Evolutionary conservation across 2,113 vertebrate genomes (phyloP), one percentile per base, ranked within the genome.

Genomic region (Eretmochelys imbricata): DNA sequence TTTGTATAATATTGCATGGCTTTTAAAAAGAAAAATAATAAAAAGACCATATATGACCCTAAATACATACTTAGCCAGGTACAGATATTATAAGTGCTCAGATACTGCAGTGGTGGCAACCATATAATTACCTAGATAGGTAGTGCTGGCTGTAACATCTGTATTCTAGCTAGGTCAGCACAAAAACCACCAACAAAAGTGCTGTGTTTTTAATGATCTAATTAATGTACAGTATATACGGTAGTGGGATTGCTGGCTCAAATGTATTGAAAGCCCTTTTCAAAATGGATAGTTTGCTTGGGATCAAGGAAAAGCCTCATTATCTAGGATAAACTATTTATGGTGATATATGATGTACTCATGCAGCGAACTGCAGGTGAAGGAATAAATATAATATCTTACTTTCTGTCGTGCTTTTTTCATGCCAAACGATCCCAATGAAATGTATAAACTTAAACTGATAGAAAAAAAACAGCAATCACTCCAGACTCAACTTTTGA

Each of bases 21-120:
- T 48, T 76, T 46, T 46, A 75, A 75, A 75, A 75, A 25, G 42
- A 76, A 76, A 48, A 76, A 76, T 46, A 38, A 20, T n/a, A 90
- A 76, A 79, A 4, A 1, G 10, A 59, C 0, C 1, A 5, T 91
- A 59, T 59, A 2, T 79, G 4, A 75, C 25, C 0, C 1, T 59
- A 38, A 55, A 84, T 80, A 27, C 0, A 0, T 22, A 8, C 72
- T 90, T 87, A 62, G 6, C 9, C 69, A 29, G 50, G 13, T 57
- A 46, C 1, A 86, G 1, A 8, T 88, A n/a, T 80, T 85, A 84
- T 3, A 65, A 46, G 6, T 5, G 46, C 31, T 84, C 46, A 93
- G 29, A 76, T 86, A 29, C 35, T 89, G 59, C 1, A 1, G 50
- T 59, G 85, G 79, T 27, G 1, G 11, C 87, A 78, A 2, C 20